A percentile compares a stretch with the other conserved stretches of the same genome.
phyloP scores from a whole-genome alignment of 2,113 vertebrate species.

The Damaliscus lunatus region DNA sequence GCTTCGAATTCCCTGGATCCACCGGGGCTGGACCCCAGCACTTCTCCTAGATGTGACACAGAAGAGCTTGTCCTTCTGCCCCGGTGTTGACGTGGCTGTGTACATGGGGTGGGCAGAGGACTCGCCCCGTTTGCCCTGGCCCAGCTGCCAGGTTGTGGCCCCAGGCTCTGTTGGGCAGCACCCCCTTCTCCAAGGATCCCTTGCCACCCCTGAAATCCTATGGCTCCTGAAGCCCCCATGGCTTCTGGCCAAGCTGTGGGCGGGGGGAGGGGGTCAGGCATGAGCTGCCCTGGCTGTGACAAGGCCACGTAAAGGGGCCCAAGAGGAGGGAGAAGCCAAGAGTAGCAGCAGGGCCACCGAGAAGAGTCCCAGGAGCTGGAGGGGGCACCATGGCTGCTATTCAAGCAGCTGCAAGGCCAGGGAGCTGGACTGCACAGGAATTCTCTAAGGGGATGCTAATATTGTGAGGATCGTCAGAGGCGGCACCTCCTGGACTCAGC shows the following conservation, averaged over 20 bases:
- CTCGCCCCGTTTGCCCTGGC: constrained; percentile 75
- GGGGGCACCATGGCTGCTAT: constrained; percentile 65
- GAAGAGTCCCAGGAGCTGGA: constrained; percentile 79
- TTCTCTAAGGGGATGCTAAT: neutral
- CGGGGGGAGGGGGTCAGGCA: accelerated
- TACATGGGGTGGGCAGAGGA: constrained; percentile 87
- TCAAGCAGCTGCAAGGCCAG: constrained; percentile 53
- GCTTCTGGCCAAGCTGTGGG: accelerated
- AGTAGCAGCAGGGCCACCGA: constrained; percentile 79
- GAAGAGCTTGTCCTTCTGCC: constrained; percentile 85
- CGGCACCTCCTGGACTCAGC: neutral
- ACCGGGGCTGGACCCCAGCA: neutral
- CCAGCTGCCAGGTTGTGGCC: accelerated
- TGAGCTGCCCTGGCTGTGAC: neutral
- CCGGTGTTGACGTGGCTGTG: constrained; percentile 57
- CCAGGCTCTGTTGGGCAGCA: neutral
- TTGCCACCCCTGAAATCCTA: constrained; percentile 75
- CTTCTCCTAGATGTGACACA: constrained; percentile 77
- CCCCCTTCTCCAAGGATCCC: constrained; percentile 57
- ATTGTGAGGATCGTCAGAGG: neutral
- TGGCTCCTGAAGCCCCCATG: constrained; percentile 59
- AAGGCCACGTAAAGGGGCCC: constrained; percentile 19
- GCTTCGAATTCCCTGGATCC: too few relatives aligned
- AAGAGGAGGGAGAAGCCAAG: constrained; percentile 72
- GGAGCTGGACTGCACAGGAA: neutral